Base-by-base conservation (phyloP, 2,888 invertebrate genomes). In the Hemistola chrysoprasaria region DNA sequence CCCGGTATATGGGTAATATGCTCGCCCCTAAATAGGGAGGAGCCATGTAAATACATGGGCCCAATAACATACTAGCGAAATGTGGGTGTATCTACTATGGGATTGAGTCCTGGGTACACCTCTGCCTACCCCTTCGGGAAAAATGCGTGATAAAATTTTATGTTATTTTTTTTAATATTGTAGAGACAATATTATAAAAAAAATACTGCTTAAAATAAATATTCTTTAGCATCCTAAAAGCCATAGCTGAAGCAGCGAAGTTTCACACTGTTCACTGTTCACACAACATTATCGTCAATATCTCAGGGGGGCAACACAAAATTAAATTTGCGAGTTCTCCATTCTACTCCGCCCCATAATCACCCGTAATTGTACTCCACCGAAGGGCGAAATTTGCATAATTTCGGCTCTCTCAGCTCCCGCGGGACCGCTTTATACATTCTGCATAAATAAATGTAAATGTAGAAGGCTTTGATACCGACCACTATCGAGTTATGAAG, bases 341-440 rank as follows among this genome's bases (percentile, higher is more conserved):
- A 80, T 72, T 73, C 54, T 70, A 72, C 80, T 79, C 61, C 55
- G 62, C 47, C 54, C 72, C 59, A 81, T 85, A 83, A 85, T 84
- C 74, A 71, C 65, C 74, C 78, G 69, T 85, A 84, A 85, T 85
- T 85, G 80, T 74, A 65, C 63, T 44, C 40, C 38, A 62, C 67
- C 65, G 74, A 84, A 82, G 78, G 79, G 74, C 72, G 65, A 65
- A 39, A 83, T 86, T 84, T 85, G 76, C 82, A 85, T 86, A 84
- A 85, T 80, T 81, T 73, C 67, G 65, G 57, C 70, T 58, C 63
- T 59, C 59, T 46, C 54, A 62, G 58, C 54, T 72, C 77, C 65
- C 67, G 38, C 50, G 71, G 75, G 76, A 65, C 44, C 72, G 67
- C 65, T 83, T 78, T 74, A 77, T 73, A 64, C 67, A 69, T 72